phyloP scores from a whole-genome alignment of 2,888 invertebrate species.

The Hedya salicella region DNA sequence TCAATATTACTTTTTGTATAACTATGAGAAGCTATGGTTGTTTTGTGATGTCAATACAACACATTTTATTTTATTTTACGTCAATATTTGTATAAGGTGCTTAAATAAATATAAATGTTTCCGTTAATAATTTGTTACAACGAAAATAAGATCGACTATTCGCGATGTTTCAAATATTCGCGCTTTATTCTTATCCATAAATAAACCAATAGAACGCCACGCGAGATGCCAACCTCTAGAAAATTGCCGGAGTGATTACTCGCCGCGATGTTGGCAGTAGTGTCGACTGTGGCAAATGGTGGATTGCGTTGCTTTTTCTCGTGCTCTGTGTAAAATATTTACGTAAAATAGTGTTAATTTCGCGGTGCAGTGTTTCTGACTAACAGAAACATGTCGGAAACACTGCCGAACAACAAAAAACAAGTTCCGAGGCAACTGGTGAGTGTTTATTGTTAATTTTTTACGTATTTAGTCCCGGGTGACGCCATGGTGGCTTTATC shows the following conservation, averaged over 20 bases:
- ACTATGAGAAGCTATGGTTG: background rate
- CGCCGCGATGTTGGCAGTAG: conserved; percentile 78
- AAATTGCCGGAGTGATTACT: conserved; percentile 75
- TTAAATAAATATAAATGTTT: background rate
- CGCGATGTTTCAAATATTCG: conserved; percentile 68
- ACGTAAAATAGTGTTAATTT: conserved; percentile 85
- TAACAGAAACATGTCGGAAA: conserved; percentile 84
- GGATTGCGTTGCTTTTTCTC: conserved; percentile 85
- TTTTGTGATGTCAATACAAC: background rate
- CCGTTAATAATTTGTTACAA: background rate
- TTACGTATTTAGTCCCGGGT: conserved; percentile 85
- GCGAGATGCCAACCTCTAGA: conserved; percentile 68
- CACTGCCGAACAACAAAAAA: conserved; percentile 85
- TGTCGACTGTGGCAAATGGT: conserved; percentile 84
- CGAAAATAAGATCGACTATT: conserved; percentile 35
- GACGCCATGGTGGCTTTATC: conserved; percentile 87
- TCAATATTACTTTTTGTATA: background rate
- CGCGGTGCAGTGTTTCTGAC: conserved; percentile 84
- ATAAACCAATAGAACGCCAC: conserved; percentile 73
- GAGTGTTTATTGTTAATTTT: conserved; percentile 83
- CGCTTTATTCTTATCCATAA: conserved; percentile 61
- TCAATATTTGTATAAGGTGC: background rate
- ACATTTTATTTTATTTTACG: conserved; percentile 1
- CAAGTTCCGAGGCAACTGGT: conserved; percentile 87
- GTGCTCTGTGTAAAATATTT: conserved; percentile 86